Evolutionary conservation across 2,113 vertebrate species (phyloP), one percentile per base, ranked within the genome.

Genomic region (Lonchura striata): DNA sequence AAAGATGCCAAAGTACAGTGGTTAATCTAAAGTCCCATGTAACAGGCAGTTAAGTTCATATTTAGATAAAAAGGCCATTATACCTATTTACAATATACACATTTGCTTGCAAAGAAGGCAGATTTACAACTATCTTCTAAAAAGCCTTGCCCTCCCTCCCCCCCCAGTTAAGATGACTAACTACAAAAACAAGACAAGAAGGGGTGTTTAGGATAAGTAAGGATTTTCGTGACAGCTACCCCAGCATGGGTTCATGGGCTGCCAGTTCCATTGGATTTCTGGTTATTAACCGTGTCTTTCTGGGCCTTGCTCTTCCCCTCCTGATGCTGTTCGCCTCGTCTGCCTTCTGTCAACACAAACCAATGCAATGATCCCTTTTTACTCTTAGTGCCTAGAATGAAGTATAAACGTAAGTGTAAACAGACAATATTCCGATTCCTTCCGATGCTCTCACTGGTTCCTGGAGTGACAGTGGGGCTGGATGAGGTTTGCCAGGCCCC

Each of bases 1-100:
- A 95, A 95, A 95, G 96, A 97, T 97, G 94, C 94, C 95, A 94
- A 97, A 97, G 97, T 95, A 61, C 95, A 98, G 98, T 98, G 98
- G 98, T 98, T 98, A 98, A 98, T 98, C 98, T 98, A 97, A 97
- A 98, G 95, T 98, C 98, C 98, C 98, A 98, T 97, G 96, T 98
- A 98, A 99, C 98, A 99, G 97, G 98, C 98, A 97, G 97, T 97
- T 98, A 97, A 97, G 91, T 98, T 98, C 96, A 97, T 97, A 97
- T 98, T 97, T 97, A 98, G 98, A 98, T 99, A 99, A 99, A 99
- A 99, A 99, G 99, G 98, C 98, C 97, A 85, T 98, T 98, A 97
- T 96, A 98, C 56, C 65, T 99, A 99, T 99, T 98, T 99, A 99
- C 99, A 99, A 97, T 99, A 99, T 99, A 97, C 97, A 99, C 96